Base-by-base conservation (phyloP, 2,113 vertebrate species). In the Apeltes quadracus region DNA sequence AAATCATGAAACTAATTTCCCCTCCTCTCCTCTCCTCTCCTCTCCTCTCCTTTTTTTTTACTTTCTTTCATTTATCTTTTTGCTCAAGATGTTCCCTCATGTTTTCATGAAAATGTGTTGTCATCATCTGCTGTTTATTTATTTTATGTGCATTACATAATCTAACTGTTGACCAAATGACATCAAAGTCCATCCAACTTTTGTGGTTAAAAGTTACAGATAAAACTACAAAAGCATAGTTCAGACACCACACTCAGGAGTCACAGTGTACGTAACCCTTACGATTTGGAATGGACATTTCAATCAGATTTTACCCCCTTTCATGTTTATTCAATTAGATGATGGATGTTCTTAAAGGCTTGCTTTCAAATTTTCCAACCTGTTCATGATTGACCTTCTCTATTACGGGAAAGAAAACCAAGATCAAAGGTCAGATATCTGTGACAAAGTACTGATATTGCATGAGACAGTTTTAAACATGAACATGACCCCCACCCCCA, bases 1-100 rank as follows among this genome's bases (percentile, higher is more conserved):
- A 89, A 85, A 84, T 92, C 89, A 85, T 93, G 88, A 92, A 94
- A 88, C 65, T 58, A 82, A 86, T 86, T 83, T 84, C 61, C 68
- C 27, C 67, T 53, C 72, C 46, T 57, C 23, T 57, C 23, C 51
- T 18, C 32, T 38, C 61, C 68, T 23, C 67, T 53, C 72, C 46
- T 57, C 23, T 57, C 23, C 51, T 18, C 32, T 38, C n/a, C n/a
- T 39, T 56, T 36, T 43, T 61, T 62, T 46, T 66, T 10, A 57
- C 10, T 38, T 32, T 61, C 27, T 69, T 51, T 16, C 27, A 10
- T 65, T 62, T 46, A 54, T 25, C 20, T 48, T 72, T 66, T 55
- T 62, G 48, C n/a, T 44, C 32, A n/a, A n/a, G 80, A 58, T 63
- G 7, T 32, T 68, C 25, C 48, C 25, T 69, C 15, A 25, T 61